Evolutionary conservation across 1,140 invertebrate genomes (phyloP).

Genomic region (Berghia stephanieae): DNA sequence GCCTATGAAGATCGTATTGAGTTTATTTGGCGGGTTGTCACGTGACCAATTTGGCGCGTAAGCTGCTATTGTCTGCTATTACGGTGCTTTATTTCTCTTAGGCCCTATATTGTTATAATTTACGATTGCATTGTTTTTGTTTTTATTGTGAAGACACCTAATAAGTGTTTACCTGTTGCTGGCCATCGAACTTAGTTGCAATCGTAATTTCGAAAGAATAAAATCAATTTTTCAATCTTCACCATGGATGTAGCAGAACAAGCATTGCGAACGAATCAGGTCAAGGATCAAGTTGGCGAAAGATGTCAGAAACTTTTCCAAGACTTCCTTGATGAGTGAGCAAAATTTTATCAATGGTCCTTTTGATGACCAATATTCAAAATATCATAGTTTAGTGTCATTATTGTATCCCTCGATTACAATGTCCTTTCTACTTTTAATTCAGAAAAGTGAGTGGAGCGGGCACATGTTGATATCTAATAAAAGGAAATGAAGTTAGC

Average conservation of each 20-base stretch:
- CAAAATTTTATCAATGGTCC: slow-evolving; percentile 41
- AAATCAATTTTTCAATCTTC: background rate
- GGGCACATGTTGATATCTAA: too few relatives aligned
- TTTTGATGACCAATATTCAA: background rate
- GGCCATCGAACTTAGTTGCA: background rate
- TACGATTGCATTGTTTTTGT: background rate
- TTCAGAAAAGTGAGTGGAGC: too few relatives aligned
- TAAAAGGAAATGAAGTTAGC: too few relatives aligned
- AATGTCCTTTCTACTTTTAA: too few relatives aligned
- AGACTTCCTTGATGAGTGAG: slow-evolving; percentile 94
- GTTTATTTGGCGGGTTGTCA: slow-evolving; percentile 29
- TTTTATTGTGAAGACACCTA: background rate
- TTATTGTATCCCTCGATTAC: background rate
- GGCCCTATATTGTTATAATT: background rate
- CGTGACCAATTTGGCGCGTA: slow-evolving; percentile 37
- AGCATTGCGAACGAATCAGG: slow-evolving; percentile 67
- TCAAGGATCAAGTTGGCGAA: slow-evolving; percentile 89
- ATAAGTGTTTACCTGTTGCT: background rate
- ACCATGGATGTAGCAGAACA: slow-evolving; percentile 69
- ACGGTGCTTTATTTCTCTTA: background rate
- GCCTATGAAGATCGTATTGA: slow-evolving; percentile 15
- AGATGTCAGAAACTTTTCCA: slow-evolving; percentile 95
- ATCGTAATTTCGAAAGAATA: background rate
- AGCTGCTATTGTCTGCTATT: background rate
- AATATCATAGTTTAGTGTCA: background rate